Conservation (phyloP, 2,888 invertebrate species). For the Perdita meconis region DNA sequence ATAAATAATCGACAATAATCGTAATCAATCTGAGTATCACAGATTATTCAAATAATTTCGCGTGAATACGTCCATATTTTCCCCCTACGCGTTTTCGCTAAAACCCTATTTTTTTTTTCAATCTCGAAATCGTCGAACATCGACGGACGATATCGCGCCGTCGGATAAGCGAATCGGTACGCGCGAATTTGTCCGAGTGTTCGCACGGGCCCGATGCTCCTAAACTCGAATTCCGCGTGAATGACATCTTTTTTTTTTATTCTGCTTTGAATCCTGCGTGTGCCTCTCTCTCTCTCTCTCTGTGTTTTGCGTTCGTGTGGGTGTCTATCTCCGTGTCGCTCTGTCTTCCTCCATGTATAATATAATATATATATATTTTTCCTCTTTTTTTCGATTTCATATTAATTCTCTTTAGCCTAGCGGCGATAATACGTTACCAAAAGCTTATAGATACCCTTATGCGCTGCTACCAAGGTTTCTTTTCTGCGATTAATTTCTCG, state of each 20-base stretch:
- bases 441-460: constrained; percentile 79
- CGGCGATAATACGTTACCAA: constrained; percentile 80
- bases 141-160: constrained; percentile 20
- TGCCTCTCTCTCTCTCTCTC: constrained; percentile 25
- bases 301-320: neutral
- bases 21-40: constrained; percentile 55
- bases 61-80: constrained; percentile 31
- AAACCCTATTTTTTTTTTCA: neutral
- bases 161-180: constrained; percentile 25
- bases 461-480: constrained; percentile 76
- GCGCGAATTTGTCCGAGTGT: constrained; percentile 44
- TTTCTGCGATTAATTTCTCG: constrained; percentile 65
- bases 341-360: constrained; percentile 41
- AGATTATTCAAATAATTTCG: constrained; percentile 56
- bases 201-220: constrained; percentile 65
- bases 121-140: constrained; percentile 33
- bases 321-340: constrained; percentile 17
- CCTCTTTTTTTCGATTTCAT: constrained; percentile 50
- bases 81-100: constrained; percentile 23
- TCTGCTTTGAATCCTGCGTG: constrained; percentile 25
- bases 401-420: constrained; percentile 73
- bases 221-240: constrained; percentile 67
- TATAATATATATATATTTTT: constrained; percentile 57
- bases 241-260: constrained; percentile 14
- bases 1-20: constrained; percentile 46